Percentiles rank a stretch among this genome's conserved stretches.
Conservation (phyloP, 2,113 vertebrate species). For the Gambusia affinis region DNA sequence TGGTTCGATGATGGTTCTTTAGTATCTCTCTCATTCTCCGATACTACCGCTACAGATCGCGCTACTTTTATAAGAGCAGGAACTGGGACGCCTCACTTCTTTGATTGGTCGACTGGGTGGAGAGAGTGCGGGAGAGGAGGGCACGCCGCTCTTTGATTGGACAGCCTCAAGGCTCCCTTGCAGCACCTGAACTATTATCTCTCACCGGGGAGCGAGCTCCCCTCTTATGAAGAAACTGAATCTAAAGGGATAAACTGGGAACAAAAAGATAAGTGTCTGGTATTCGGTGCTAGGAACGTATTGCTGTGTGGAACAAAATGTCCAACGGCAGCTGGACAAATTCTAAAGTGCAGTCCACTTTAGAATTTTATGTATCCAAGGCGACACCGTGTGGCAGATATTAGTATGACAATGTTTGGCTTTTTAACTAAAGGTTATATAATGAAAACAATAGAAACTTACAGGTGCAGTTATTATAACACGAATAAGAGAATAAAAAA, state of each 20-base stretch:
- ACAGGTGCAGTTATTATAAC: not conserved
- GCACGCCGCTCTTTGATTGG: slow-evolving; percentile 38
- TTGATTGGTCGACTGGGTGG: slow-evolving; percentile 63
- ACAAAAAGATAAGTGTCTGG: not conserved
- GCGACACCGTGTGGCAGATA: slow-evolving; percentile 38
- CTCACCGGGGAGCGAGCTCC: not conserved
- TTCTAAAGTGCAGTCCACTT: too few relatives aligned
- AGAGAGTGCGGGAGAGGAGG: slow-evolving; percentile 11
- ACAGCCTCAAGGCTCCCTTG: slow-evolving; percentile 36
- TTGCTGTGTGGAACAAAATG: slow-evolving; percentile 12
- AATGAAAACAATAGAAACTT: not conserved
- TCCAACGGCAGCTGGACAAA: not conserved
- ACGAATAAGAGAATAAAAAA: not conserved
- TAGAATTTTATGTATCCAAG: not conserved
- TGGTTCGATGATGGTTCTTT: slow-evolving; percentile 2
- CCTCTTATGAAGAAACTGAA: not conserved
- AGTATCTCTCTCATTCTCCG: slow-evolving; percentile 70
- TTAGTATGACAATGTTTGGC: not conserved
- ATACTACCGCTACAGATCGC: not conserved
- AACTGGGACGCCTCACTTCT: slow-evolving; percentile 29
- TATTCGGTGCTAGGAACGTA: not conserved
- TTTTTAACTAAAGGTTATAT: not conserved
- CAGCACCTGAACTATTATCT: not conserved
- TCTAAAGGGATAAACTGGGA: not conserved
- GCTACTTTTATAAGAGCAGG: slow-evolving; percentile 64